Base-by-base conservation (phyloP, 2,888 invertebrate species). In the Palloptera scutellata region DNA sequence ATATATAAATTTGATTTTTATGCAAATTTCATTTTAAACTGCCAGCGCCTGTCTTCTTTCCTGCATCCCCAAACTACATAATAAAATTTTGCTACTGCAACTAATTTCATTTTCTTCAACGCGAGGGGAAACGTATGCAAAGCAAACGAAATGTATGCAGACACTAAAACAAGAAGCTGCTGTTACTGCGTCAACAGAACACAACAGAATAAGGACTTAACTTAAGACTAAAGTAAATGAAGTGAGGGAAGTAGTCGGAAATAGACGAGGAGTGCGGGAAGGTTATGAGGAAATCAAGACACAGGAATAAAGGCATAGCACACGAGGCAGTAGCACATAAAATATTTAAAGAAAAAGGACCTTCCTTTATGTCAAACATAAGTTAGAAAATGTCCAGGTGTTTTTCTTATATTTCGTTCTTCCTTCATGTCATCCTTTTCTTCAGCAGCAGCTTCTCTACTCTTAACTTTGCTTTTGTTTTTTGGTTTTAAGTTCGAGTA, bases 1-100 rank as follows among this genome's bases (percentile, higher is more conserved):
- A 70, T 52, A 71, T 73, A 72, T 67, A 72, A 71, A 73, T 74
- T 73, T 70, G 70, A 72, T 75, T 73, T 74, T 73, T 75, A 75
- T 75, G 74, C 69, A 74, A 73, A 75, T 75, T 73, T 68, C 67
- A 62, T 61, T 61, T 70, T 69, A 53, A 57, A 70, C 52, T 53
- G 40, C n/a, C 15, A 17, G 59, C 2, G 30, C 30, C 30, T 30
- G 30, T 6, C 30, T 30, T 4, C 6, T 6, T 30, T 30, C 30
- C 30, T 30, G 30, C 30, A 4, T 30, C 30, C 30, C 30, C 6
- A 30, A 30, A 30, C 30, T 30, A n/a, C n/a, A n/a, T n/a, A 30
- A 30, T 30, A 30, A 2, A 30, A 30, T 30, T 30, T 30, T 30
- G 30, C 30, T 30, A 30, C 30, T 30, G 30, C 30, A 4, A 30